phyloP scores from a whole-genome alignment of 1,140 invertebrate species.

The Charaxes varanes region DNA sequence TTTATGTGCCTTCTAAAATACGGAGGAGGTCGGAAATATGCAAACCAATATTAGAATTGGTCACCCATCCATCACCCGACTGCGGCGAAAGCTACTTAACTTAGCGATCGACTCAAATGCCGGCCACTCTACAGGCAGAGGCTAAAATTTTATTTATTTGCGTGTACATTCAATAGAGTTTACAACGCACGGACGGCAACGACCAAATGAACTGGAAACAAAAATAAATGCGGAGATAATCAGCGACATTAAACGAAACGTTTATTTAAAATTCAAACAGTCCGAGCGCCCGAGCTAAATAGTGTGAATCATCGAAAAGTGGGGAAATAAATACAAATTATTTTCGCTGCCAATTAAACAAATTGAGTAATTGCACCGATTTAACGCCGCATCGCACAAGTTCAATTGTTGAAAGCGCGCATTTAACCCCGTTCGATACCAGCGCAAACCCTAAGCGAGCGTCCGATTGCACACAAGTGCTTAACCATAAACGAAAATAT shows the following conservation, averaged over 20 bases:
- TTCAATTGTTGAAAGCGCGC: constrained; percentile 19
- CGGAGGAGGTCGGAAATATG: no score
- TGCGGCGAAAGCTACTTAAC: no score
- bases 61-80: no score
- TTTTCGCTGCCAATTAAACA: constrained; percentile 22
- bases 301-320: constrained; percentile 16
- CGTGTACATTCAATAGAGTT: no score
- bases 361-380: constrained; percentile 22
- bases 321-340: constrained; percentile 22
- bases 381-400: constrained; percentile 12
- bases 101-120: no score
- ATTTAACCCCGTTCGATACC: constrained; percentile 53
- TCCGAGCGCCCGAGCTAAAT: constrained; percentile 7
- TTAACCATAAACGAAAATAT: constrained; percentile 67
- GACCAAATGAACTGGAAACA: no score
- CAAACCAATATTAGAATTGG: no score
- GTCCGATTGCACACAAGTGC: constrained; percentile 70
- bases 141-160: no score
- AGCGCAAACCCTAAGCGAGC: constrained; percentile 53
- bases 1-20: no score
- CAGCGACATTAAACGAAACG: background rate
- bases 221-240: constrained; percentile 1
- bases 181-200: no score
- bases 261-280: constrained; percentile 7
- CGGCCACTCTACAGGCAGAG: no score